These are phyloP conservation scores for Acleris emargana DNA, from an alignment of 2,888 invertebrate species.

Conservation along the genomic window DNA sequence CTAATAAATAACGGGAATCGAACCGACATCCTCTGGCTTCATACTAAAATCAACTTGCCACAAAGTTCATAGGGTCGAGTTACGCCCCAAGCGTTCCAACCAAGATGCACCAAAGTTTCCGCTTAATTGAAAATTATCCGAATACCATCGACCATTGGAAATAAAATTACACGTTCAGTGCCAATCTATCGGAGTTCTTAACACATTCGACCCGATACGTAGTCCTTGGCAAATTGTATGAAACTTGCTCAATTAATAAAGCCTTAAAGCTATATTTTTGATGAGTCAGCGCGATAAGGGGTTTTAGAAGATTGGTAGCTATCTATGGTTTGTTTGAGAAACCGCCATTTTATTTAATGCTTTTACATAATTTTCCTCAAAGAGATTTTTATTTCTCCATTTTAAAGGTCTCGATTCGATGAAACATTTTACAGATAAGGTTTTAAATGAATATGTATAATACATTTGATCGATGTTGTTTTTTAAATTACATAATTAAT, in stretches of 20 bases:
- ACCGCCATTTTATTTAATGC: background rate
- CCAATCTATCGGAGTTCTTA: no score
- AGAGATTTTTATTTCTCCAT: no score
- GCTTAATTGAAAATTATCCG: conserved; percentile 45
- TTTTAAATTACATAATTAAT: no score
- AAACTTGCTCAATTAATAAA: conserved; percentile 12
- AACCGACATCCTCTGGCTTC: no score
- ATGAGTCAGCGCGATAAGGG: conserved; percentile 15
- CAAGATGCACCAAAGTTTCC: conserved; percentile 38
- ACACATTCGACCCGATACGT: no score
- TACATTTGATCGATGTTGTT: no score
- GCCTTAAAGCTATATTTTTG: conserved; percentile 23
- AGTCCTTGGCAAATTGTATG: conserved; percentile 4
- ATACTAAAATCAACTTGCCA: no score
- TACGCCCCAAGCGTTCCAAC: background rate
- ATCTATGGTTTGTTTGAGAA: conserved; percentile 9
- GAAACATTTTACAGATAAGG: no score
- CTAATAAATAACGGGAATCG: no score
- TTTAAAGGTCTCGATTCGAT: no score
- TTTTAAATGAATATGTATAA: no score
- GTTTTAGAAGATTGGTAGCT: conserved; percentile 4
- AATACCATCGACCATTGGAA: conserved; percentile 40
- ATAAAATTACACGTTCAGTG: conserved; percentile 7
- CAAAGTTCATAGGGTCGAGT: background rate
- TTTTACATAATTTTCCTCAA: background rate